These are phyloP conservation scores for Lindbergichthys nudifrons DNA, from an alignment of 2,797 vertebrate species.

Conservation along the genomic window DNA sequence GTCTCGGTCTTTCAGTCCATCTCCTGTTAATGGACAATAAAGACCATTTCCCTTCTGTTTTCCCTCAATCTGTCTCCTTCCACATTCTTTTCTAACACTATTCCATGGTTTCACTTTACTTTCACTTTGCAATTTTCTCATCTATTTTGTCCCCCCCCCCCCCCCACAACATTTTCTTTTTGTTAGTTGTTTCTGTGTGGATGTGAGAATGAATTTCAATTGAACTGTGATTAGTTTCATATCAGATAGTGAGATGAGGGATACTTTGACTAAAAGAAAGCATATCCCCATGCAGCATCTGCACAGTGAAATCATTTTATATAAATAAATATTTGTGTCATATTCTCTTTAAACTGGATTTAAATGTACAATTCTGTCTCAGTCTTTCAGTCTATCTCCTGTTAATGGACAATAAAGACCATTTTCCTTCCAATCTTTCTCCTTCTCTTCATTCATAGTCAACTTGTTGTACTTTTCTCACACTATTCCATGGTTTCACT, in stretches of 20 bases:
- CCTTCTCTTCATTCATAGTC: neutral
- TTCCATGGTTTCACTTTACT: slow-evolving; percentile 7
- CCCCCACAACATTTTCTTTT: slow-evolving; percentile 46
- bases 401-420: slow-evolving; percentile 18
- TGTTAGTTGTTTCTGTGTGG: slow-evolving; percentile 46
- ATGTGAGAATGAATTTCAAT: slow-evolving; percentile 66
- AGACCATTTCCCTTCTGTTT: slow-evolving; percentile 4
- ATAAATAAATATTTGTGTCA: slow-evolving; percentile 1
- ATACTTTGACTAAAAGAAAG: slow-evolving; percentile 16
- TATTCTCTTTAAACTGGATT: slow-evolving; percentile 13
- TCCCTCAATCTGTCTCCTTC: neutral
- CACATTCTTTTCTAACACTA: slow-evolving; percentile 9
- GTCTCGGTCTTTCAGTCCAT: slow-evolving; percentile 22
- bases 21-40: slow-evolving; percentile 20
- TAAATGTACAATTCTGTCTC: slow-evolving; percentile 27
- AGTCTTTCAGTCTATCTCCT: neutral
- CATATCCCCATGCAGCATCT: neutral
- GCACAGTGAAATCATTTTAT: neutral
- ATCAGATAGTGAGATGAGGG: slow-evolving; percentile 44
- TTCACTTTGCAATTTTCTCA: slow-evolving; percentile 8
- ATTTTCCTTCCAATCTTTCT: neutral
- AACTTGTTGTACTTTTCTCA: neutral
- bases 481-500: slow-evolving; percentile 8
- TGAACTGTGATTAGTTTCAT: slow-evolving; percentile 49
- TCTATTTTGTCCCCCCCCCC: slow-evolving; percentile 17